Evolutionary conservation across 2,888 invertebrate species (phyloP), one percentile per base, ranked within the genome.

Genomic region (Platycnemis pennipes): DNA sequence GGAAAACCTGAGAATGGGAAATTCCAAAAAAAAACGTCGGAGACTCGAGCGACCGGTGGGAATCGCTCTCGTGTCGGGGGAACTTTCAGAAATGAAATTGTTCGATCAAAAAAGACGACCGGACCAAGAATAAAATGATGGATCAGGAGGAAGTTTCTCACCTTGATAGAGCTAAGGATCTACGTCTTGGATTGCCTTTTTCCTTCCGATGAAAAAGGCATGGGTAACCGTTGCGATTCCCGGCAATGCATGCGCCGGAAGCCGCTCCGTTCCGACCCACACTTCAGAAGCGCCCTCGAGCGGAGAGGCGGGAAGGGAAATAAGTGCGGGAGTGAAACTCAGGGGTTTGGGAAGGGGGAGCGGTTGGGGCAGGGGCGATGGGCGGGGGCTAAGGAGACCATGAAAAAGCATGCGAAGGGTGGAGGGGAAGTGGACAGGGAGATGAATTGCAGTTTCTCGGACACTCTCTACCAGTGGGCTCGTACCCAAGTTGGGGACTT

Each of bases 231-330:
- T 3, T 11, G 49, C 13, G 49, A 49, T 49, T 49, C 49, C 49
- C 49, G 19, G 4, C 49, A 49, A 11, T n/a, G n/a, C n/a, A n/a
- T n/a, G n/a, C n/a, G n/a, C n/a, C n/a, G n/a, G n/a, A n/a, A n/a
- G n/a, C n/a, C n/a, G n/a, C n/a, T n/a, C n/a, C n/a, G 77, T 77
- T 7, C 77, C 77, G 77, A 77, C 77, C 77, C 77, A 77, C 77
- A 77, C 77, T 63, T 63, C 63, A 5, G 26, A n/a, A 7, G 22
- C 3, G 26, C n/a, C 77, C 77, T 13, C 31, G 16, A 77, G 77
- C 77, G 37, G 37, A 77, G 77, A 31, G 77, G 77, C 31, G 19
- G 63, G 63, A 0, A 77, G 13, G 13, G 77, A 2, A 1, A 37
- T 37, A 37, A 77, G 77, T 5, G 37, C 0, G 26, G 26, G 63